phyloP scores from a whole-genome alignment of 2,797 vertebrate species.

The Saxicola maurus region DNA sequence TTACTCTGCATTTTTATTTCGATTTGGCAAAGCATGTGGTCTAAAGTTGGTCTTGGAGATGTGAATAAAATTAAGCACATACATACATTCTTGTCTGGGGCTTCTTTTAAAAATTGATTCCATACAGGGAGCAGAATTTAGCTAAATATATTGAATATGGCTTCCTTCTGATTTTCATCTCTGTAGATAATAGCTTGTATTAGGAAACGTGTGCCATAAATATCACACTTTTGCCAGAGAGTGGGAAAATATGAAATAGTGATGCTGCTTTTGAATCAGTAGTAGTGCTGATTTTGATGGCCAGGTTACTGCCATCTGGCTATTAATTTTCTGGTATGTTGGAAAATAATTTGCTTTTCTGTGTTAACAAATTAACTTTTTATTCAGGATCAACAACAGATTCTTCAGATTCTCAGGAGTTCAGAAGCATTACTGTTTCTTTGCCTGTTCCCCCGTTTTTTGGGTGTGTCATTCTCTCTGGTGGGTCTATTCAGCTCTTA shows the following conservation, averaged over 20 bases:
- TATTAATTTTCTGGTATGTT: slow-evolving; percentile 24
- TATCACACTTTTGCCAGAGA: neutral
- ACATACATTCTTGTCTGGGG: slow-evolving; percentile 27
- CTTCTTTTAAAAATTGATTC: slow-evolving; percentile 23
- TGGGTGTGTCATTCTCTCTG: slow-evolving; percentile 24
- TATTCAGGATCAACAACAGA: slow-evolving; percentile 16
- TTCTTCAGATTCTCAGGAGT: neutral
- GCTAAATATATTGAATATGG: slow-evolving; percentile 14
- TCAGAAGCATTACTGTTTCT: neutral
- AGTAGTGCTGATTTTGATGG: slow-evolving; percentile 25
- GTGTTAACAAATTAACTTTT: slow-evolving; percentile 41
- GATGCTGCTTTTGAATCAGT: slow-evolving; percentile 6
- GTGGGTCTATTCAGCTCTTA: slow-evolving; percentile 29
- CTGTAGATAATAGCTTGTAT: slow-evolving; percentile 18
- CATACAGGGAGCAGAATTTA: slow-evolving; percentile 4
- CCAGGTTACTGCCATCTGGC: slow-evolving; percentile 53
- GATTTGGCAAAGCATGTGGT: slow-evolving; percentile 50
- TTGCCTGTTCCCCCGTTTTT: slow-evolving; percentile 6
- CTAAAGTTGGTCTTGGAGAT: slow-evolving; percentile 43
- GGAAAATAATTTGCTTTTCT: slow-evolving; percentile 54
- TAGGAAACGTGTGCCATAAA: neutral
- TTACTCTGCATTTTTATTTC: slow-evolving; percentile 47
- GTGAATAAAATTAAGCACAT: slow-evolving; percentile 21
- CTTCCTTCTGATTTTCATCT: slow-evolving; percentile 26
- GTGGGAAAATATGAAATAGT: neutral